These are phyloP conservation scores for Neodiprion virginianus DNA, from an alignment of 1,140 invertebrate genomes.

Conservation along the genomic window DNA sequence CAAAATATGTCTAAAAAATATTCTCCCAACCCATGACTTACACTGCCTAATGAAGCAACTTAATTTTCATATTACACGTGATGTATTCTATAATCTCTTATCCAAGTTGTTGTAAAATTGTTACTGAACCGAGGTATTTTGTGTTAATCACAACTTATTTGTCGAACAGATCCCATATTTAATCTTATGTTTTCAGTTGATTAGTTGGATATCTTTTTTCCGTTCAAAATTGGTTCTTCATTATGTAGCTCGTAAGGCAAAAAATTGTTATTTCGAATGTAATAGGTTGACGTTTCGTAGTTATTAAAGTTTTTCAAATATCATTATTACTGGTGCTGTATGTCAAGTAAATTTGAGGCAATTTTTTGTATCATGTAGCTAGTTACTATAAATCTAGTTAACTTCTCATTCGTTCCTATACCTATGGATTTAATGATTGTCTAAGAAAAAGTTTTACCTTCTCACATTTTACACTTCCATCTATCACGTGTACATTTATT, in stretches of 20 bases:
- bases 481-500: conserved; percentile 10
- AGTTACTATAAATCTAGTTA: no score
- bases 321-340: neutral
- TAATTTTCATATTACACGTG: neutral
- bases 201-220: no score
- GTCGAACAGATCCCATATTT: neutral
- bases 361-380: neutral
- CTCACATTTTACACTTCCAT: conserved; percentile 18
- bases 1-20: neutral
- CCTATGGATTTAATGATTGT: neutral
- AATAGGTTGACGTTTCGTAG: neutral
- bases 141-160: neutral
- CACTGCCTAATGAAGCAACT: neutral
- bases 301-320: conserved; percentile 13
- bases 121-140: neutral
- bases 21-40: conserved; percentile 1
- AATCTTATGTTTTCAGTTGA: no score
- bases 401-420: no score
- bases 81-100: neutral
- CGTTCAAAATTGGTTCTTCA: no score
- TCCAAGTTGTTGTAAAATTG: neutral
- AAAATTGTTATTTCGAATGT: no score
- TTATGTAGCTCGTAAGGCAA: no score
- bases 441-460: neutral
- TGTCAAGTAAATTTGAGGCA: neutral